These are phyloP conservation scores for Phorcus lineatus DNA, from an alignment of 2,888 invertebrate genomes.

Conservation along the genomic window DNA sequence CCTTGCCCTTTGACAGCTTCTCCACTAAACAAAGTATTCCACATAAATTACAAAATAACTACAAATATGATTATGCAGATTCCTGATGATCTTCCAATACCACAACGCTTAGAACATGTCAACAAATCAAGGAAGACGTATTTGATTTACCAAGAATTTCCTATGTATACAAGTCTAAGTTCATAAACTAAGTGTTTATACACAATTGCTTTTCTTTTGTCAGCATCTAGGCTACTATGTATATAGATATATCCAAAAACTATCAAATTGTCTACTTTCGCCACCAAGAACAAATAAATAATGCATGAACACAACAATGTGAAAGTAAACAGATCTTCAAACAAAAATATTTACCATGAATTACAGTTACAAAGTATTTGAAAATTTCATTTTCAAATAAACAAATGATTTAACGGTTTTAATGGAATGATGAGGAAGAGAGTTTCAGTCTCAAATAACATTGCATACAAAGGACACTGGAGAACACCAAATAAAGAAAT, in stretches of 20 bases:
- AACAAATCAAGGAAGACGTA: constrained; percentile 24
- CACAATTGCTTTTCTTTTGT: neutral
- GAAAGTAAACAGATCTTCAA: too few relatives aligned
- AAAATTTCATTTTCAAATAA: too few relatives aligned
- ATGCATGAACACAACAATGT: too few relatives aligned
- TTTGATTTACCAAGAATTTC: constrained; percentile 6
- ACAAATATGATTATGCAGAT: constrained; percentile 22
- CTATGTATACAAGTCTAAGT: constrained; percentile 2
- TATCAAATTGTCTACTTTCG: neutral
- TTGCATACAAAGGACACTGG: too few relatives aligned
- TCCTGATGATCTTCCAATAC: constrained; percentile 9
- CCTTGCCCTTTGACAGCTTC: neutral
- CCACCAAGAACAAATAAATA: neutral
- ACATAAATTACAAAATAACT: constrained; percentile 11
- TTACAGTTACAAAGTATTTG: too few relatives aligned
- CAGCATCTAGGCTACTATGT: neutral
- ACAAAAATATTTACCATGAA: too few relatives aligned
- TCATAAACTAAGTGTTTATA: too few relatives aligned
- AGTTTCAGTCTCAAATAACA: too few relatives aligned
- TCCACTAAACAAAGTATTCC: neutral
- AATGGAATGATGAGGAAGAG: too few relatives aligned
- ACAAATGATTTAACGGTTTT: too few relatives aligned
- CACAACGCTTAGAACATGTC: constrained; percentile 26
- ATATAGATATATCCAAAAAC: neutral
- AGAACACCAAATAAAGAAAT: too few relatives aligned